phyloP scores from a whole-genome alignment of 2,888 invertebrate species.

The Drosophila subquinaria region DNA sequence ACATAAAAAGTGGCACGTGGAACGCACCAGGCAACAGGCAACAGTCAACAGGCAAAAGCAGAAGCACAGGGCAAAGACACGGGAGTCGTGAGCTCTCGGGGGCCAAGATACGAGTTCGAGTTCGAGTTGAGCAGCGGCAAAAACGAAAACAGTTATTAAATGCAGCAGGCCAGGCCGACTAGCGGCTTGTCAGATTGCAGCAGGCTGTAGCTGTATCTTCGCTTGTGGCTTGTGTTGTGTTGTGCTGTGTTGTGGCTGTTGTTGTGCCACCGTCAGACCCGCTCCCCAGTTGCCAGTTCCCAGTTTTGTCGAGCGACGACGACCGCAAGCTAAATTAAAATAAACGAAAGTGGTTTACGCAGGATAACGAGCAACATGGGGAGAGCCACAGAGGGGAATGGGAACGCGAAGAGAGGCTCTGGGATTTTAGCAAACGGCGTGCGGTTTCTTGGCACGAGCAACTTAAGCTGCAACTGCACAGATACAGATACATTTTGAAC shows the following conservation, averaged over 20 bases:
- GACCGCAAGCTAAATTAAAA: slow-evolving; percentile 79
- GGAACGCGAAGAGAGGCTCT: slow-evolving; percentile 4
- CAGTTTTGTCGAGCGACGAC: slow-evolving; percentile 15
- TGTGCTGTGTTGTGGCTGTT: slow-evolving; percentile 10
- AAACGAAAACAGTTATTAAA: slow-evolving; percentile 81
- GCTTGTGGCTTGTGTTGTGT: slow-evolving; percentile 3
- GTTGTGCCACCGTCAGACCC: slow-evolving; percentile 10
- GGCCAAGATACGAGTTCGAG: slow-evolving; percentile 54
- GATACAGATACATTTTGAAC: background rate
- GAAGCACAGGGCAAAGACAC: slow-evolving; percentile 20
- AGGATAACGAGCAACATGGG: slow-evolving; percentile 58
- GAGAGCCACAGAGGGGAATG: background rate
- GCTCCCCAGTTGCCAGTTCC: slow-evolving; percentile 9
- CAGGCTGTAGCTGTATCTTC: slow-evolving; percentile 47
- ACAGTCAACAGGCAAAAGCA: slow-evolving; percentile 18
- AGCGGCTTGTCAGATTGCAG: slow-evolving; percentile 73
- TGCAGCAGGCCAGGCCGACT: slow-evolving; percentile 66
- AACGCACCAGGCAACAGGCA: slow-evolving; percentile 39
- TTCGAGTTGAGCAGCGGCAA: slow-evolving; percentile 47
- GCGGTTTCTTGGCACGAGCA: slow-evolving; percentile 66
- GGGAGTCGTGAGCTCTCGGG: slow-evolving; percentile 64
- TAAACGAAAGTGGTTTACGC: slow-evolving; percentile 79
- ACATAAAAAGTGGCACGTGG: slow-evolving; percentile 71
- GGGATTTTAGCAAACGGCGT: slow-evolving; percentile 55
- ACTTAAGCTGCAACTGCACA: slow-evolving; percentile 21